Evolutionary conservation across 2,888 invertebrate genomes (phyloP).

Genomic region (Germaria angustata): DNA sequence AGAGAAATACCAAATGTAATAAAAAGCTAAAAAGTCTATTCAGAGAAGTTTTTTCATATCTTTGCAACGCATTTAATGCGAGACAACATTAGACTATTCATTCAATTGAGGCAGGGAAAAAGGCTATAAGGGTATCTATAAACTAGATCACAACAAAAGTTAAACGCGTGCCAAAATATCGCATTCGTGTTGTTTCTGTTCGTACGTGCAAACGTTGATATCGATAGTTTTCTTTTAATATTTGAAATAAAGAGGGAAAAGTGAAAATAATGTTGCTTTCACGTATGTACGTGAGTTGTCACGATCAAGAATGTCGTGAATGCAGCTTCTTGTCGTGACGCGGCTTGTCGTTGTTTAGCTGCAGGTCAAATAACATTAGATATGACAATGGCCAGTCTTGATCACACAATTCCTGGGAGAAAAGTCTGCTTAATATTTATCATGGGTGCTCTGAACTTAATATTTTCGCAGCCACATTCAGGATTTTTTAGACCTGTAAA

Average conservation of each 20-base stretch:
- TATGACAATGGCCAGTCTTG: too few species aligned
- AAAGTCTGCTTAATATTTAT: too few species aligned
- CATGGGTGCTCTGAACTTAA: too few species aligned
- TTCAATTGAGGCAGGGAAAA: slow-evolving; percentile 9
- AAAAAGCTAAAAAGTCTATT: background rate
- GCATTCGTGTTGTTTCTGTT: slow-evolving; percentile 51
- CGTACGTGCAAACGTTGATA: slow-evolving; percentile 19
- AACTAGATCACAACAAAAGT: slow-evolving; percentile 64
- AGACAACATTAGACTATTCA: slow-evolving; percentile 36
- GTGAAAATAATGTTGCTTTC: background rate
- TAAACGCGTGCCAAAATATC: slow-evolving; percentile 67
- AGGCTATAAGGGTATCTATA: slow-evolving; percentile 65
- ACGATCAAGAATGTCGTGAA: too few species aligned
- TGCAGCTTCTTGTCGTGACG: too few species aligned
- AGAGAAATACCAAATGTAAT: background rate
- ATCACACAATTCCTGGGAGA: too few species aligned
- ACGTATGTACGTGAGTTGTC: too few species aligned
- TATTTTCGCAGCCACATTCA: too few species aligned
- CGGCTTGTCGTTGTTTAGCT: too few species aligned
- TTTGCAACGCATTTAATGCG: slow-evolving; percentile 59
- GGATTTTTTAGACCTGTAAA: too few species aligned
- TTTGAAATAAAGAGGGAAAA: background rate
- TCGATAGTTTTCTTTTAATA: background rate
- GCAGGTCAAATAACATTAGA: too few species aligned
- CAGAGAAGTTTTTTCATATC: background rate